These are phyloP conservation scores for Mustelus asterias DNA, from an alignment of 2,113 vertebrate genomes.

Conservation along the genomic window DNA sequence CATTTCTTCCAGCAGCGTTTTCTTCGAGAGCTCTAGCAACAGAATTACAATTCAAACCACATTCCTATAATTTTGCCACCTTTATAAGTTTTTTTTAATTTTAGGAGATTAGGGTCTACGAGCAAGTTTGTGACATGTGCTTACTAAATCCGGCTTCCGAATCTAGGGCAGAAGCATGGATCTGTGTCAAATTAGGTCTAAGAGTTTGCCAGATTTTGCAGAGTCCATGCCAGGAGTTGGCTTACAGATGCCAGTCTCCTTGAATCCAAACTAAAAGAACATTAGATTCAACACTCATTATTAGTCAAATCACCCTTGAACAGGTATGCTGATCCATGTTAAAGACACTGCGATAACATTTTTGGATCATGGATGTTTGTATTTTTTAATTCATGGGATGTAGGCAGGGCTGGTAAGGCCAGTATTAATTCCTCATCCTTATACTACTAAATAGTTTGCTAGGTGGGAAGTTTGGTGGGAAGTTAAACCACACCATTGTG, in stretches of 20 bases:
- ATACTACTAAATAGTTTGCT: not conserved
- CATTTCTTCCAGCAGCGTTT: slow-evolving; percentile 57
- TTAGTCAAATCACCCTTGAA: not conserved
- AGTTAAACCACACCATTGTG: not conserved
- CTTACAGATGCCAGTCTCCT: not conserved
- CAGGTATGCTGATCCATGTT: not conserved
- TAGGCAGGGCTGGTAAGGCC: too few relatives aligned
- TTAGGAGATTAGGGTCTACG: not conserved
- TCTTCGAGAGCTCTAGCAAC: slow-evolving; percentile 50
- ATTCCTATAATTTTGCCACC: not conserved
- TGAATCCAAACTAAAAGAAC: not conserved
- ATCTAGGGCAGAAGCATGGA: not conserved
- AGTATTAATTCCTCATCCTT: not conserved
- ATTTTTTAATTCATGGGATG: too few relatives aligned
- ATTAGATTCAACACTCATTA: not conserved
- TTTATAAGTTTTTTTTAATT: not conserved
- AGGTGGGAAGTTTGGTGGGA: not conserved
- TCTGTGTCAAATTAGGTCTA: not conserved
- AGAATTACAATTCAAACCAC: not conserved
- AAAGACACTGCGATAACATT: not conserved
- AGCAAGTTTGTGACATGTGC: not conserved
- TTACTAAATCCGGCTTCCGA: not conserved
- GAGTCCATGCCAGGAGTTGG: not conserved
- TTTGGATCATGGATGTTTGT: not conserved
- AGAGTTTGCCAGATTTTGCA: not conserved